Evolutionary conservation across 2,888 invertebrate species (phyloP), one percentile per base, ranked within the genome.

Genomic region (Marasmarcha lunaedactyla): DNA sequence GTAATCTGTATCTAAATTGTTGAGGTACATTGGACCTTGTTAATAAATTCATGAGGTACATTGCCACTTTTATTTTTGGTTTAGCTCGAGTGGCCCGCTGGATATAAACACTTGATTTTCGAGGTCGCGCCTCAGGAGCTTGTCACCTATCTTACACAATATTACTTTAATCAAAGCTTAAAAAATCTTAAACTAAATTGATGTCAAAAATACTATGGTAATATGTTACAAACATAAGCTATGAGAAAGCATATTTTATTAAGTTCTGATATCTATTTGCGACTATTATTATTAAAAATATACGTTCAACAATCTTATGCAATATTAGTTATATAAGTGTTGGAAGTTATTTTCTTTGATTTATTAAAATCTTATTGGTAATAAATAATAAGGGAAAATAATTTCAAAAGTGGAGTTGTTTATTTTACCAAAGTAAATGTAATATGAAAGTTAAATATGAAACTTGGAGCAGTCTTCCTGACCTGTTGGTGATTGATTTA

Each of bases 321-420:
- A 83, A 83, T 83, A 81, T 69, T 83, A 81, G 83, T 58, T 71
- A 20, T 53, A 4, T 83, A 83, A 83, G 83, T 83, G 83, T 81
- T 83, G 74, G 73, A 74, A 14, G 34, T 81, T 79, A 72, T 79
- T 83, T 78, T 58, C 77, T 73, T 71, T 71, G 68, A 71, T 69
- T 71, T 77, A 78, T 77, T 79, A 81, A 81, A 79, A 62, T 61
- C 55, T 48, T 57, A 69, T 71, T 67, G 66, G 59, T 65, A 59
- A 62, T 57, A 57, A 63, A 61, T 59, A 62, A 63, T 50, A 59
- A 59, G 59, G 58, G 59, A 57, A 62, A 20, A 60, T 57, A 55
- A 53, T 44, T n/a, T n/a, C n/a, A n/a, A 54, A 48, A 57, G 55
- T 47, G 59, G 12, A 62, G 59, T 64, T 57, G 58, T 63, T 67